Conservation (phyloP, 2,113 vertebrate species). For the Enhydra lutris region DNA sequence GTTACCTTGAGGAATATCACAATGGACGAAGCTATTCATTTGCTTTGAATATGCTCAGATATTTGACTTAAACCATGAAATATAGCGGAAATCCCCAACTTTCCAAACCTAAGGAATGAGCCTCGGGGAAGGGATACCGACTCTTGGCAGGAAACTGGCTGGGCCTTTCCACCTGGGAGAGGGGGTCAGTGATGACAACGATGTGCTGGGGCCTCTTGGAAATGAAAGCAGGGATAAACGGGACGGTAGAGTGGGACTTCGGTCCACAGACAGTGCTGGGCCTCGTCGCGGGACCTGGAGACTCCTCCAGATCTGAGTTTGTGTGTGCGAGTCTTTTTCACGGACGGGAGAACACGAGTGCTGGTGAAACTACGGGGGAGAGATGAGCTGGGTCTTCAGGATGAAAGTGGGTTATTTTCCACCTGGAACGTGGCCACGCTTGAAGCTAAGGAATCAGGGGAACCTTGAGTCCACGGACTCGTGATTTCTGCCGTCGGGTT, state of each 20-base stretch:
- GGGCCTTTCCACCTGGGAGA: background rate
- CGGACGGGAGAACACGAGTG: no score
- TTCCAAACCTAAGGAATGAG: background rate
- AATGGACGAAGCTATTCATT: rapidly evolving
- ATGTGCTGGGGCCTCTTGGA: background rate
- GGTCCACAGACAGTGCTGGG: background rate
- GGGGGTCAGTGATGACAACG: background rate
- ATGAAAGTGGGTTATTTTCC: no score
- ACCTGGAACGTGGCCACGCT: no score
- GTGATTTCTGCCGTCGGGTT: no score
- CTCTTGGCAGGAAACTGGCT: background rate
- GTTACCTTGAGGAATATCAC: rapidly evolving
- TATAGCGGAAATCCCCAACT: background rate
- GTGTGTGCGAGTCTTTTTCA: no score
- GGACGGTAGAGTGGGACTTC: background rate
- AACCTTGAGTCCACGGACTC: no score
- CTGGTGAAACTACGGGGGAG: no score
- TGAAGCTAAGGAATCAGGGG: no score
- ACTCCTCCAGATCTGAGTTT: no score
- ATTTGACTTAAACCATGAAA: background rate
- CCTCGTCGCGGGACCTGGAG: no score
- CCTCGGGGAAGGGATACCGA: background rate
- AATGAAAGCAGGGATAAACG: background rate
- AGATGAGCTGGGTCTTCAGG: no score
- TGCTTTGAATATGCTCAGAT: background rate